A percentile compares a stretch with the other conserved stretches of the same genome.
phyloP scores from a whole-genome alignment of 92 coral and sea anemone genomes.

The Paramuricea clavata region DNA sequence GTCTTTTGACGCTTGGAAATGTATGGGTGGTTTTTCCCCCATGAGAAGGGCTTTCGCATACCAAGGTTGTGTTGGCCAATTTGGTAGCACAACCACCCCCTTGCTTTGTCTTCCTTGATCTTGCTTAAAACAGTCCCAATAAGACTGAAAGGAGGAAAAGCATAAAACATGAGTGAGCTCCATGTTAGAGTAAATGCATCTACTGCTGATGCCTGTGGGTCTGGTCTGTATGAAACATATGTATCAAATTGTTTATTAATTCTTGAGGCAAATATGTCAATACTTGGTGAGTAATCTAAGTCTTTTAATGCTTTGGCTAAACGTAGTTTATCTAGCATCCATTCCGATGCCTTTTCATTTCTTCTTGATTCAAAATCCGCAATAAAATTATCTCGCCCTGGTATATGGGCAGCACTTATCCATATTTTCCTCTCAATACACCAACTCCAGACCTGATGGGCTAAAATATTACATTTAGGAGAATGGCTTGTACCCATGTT shows the following conservation, averaged over 20 bases:
- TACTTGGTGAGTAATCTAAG: conserved; percentile 36
- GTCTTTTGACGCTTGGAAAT: too few relatives aligned
- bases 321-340: conserved; percentile 60
- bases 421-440: conserved; percentile 49
- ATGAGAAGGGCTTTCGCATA: too few relatives aligned
- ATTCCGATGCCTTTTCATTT: conserved; percentile 36
- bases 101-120: too few relatives aligned
- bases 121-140: too few relatives aligned
- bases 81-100: too few relatives aligned
- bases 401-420: conserved; percentile 70
- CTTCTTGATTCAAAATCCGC: conserved; percentile 65
- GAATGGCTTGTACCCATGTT: conserved; percentile 78
- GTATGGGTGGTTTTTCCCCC: too few relatives aligned
- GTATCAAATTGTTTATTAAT: background rate
- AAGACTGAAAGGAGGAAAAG: too few relatives aligned
- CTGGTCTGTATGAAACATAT: too few relatives aligned
- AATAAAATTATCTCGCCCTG: conserved; percentile 48
- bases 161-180: too few relatives aligned
- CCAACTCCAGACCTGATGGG: conserved; percentile 70
- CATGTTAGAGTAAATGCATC: too few relatives aligned
- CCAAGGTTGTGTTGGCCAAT: too few relatives aligned
- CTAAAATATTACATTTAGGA: conserved; percentile 28
- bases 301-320: conserved; percentile 14
- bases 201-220: too few relatives aligned
- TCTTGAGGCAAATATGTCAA: conserved; percentile 65